phyloP scores from a whole-genome alignment of 2,113 vertebrate species.

The Psittacus erithacus region DNA sequence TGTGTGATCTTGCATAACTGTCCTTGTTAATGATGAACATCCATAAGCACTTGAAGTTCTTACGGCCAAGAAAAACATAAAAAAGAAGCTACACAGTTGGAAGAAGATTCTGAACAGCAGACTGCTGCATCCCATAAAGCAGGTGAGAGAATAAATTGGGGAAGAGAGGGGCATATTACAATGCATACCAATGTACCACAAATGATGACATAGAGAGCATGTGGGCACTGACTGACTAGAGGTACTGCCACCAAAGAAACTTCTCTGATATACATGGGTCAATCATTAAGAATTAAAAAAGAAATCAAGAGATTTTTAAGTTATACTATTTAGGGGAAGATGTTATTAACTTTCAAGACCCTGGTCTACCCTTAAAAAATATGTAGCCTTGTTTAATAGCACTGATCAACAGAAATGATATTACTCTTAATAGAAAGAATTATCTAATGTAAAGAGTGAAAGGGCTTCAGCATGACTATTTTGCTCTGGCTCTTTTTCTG shows the following conservation, averaged over 20 bases:
- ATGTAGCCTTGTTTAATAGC: neutral
- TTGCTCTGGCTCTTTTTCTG: neutral
- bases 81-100: neutral
- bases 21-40: neutral
- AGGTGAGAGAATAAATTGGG: neutral
- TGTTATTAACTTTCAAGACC: neutral
- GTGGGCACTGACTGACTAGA: neutral
- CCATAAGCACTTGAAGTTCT: neutral
- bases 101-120: neutral
- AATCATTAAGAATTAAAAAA: neutral
- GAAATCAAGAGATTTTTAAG: neutral
- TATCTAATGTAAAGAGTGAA: neutral
- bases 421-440: neutral
- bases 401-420: neutral
- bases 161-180: neutral
- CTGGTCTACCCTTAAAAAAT: neutral
- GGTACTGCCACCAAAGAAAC: neutral
- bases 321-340: neutral
- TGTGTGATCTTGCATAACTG: neutral
- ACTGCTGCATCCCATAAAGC: neutral
- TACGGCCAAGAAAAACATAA: neutral
- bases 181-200: neutral
- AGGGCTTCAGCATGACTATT: neutral
- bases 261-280: neutral
- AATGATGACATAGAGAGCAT: neutral